Conservation (phyloP, 2,797 vertebrate genomes). For the Fistularia tabacaria region DNA sequence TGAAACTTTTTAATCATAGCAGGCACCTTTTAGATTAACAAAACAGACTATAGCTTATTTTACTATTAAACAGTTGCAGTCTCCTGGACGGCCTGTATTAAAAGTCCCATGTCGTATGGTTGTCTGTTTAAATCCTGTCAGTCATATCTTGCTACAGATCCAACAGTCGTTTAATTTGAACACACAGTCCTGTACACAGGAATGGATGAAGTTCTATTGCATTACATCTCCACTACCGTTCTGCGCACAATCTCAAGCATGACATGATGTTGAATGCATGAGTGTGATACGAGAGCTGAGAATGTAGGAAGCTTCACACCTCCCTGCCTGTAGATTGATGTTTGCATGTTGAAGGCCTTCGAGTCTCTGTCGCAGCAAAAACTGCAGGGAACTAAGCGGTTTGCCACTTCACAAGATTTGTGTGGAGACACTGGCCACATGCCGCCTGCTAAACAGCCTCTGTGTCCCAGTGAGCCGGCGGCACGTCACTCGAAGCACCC, state of each 20-base stretch:
- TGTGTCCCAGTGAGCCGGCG: constrained; percentile 14
- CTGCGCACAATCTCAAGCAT: constrained; percentile 21
- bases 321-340: background rate
- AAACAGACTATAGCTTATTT: constrained; percentile 48
- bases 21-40: constrained; percentile 53
- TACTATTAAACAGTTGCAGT: no score
- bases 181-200: constrained; percentile 38
- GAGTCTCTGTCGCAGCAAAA: constrained; percentile 12
- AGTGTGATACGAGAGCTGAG: constrained; percentile 10
- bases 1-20: constrained; percentile 22
- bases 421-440: constrained; percentile 3
- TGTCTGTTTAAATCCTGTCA: constrained; percentile 14
- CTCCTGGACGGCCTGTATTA: constrained; percentile 5
- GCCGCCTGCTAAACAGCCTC: constrained; percentile 13
- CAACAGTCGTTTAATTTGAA: background rate
- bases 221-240: constrained; percentile 7
- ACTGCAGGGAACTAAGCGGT: constrained; percentile 9
- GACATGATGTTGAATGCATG: constrained; percentile 20
- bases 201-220: constrained; percentile 22
- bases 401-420: constrained; percentile 8
- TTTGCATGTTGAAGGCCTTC: constrained; percentile 6
- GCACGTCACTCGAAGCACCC: background rate
- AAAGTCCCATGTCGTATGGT: background rate
- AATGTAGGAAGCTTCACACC: constrained; percentile 20
- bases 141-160: constrained; percentile 19